A percentile compares a stretch with the other conserved stretches of the same genome.
Evolutionary conservation across 2,113 vertebrate species (phyloP).

Genomic region (Cryptoleucopteryx plumbea): DNA sequence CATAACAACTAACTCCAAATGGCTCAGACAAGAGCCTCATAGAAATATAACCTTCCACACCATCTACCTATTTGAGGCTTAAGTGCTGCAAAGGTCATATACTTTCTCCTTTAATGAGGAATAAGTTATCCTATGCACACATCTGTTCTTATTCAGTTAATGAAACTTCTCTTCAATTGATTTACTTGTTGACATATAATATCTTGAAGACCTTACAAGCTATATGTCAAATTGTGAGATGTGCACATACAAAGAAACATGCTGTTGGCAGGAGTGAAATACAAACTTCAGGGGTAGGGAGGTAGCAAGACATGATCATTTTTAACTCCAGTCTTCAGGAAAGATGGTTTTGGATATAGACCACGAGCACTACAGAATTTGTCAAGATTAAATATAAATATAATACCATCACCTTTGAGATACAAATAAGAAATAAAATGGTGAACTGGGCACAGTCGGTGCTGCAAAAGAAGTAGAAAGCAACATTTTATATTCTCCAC

Average conservation of each 20-base stretch:
- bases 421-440: background rate
- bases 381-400: background rate
- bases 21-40: background rate
- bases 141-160: background rate
- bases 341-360: background rate
- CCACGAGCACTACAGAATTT: background rate
- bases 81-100: background rate
- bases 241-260: background rate
- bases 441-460: background rate
- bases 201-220: background rate
- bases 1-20: background rate
- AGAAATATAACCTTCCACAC: background rate
- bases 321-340: background rate
- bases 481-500: background rate
- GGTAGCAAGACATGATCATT: background rate
- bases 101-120: background rate
- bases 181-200: background rate
- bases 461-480: background rate
- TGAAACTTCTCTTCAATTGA: background rate
- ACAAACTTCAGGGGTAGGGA: background rate
- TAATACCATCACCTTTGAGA: background rate
- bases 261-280: background rate
- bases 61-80: background rate
- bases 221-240: background rate
- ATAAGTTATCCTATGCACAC: background rate